A percentile compares a stretch with the other conserved stretches of the same genome.
These are phyloP conservation scores for Artibeus jamaicensis DNA, from an alignment of 2,797 vertebrate species.

Conservation along the genomic window DNA sequence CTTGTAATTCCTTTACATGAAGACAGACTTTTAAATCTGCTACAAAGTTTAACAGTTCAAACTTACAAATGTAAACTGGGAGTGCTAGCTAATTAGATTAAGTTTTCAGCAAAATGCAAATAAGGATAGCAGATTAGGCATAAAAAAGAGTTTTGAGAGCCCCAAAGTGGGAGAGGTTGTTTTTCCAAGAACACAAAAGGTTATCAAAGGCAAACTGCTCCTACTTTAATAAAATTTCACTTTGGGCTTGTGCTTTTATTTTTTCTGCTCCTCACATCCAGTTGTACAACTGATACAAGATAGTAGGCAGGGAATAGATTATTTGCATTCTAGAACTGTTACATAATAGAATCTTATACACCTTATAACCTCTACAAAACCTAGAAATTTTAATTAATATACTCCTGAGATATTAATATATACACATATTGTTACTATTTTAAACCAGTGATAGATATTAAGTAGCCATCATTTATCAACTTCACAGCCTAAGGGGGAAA, in stretches of 20 bases:
- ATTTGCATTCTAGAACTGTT: neutral
- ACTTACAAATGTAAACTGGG: neutral
- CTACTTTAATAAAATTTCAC: neutral
- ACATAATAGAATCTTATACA: neutral
- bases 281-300: neutral
- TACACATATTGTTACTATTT: neutral
- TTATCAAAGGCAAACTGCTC: neutral
- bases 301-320: neutral
- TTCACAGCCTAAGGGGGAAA: neutral
- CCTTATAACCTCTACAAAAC: neutral
- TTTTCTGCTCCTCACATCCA: neutral
- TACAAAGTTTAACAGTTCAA: neutral
- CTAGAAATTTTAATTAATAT: neutral
- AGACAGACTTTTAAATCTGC: neutral
- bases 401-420: neutral
- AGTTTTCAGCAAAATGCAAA: conserved; percentile 1
- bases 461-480: neutral
- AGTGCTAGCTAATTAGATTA: neutral
- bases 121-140: neutral
- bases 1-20: neutral
- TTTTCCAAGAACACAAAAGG: neutral
- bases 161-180: neutral
- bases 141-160: neutral
- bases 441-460: neutral
- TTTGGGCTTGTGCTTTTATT: neutral